Conservation (phyloP, 2,888 invertebrate genomes). For the Cremastinae sp. region DNA sequence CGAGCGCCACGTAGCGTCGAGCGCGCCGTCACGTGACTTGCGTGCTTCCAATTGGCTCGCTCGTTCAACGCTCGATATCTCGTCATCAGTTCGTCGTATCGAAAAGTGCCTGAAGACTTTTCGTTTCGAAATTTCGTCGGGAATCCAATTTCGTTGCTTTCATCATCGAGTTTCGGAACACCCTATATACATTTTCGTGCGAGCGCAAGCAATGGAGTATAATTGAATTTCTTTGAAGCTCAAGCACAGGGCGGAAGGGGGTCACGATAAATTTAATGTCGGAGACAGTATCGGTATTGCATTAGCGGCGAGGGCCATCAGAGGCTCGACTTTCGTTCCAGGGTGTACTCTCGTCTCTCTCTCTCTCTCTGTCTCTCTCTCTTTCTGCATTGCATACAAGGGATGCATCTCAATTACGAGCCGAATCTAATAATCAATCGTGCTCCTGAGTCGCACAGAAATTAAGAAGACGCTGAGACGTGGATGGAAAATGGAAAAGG, state of each 20-base stretch:
- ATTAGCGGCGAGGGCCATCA: constrained; percentile 11
- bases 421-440: constrained; percentile 58
- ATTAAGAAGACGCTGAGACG: not conserved
- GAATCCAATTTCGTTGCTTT: not conserved
- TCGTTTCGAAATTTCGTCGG: no score
- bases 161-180: not conserved
- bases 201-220: not conserved
- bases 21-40: no score
- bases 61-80: no score
- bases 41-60: no score
- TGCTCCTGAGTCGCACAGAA: constrained; percentile 6
- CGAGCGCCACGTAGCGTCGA: no score
- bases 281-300: constrained; percentile 45
- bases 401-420: constrained; percentile 57
- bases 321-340: not conserved
- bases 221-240: constrained; percentile 27
- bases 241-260: not conserved
- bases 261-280: constrained; percentile 31
- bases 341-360: not conserved
- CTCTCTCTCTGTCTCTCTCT: not conserved
- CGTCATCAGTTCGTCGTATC: no score
- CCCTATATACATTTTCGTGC: not conserved
- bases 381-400: constrained; percentile 22
- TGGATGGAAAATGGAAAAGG: not conserved
- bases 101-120: no score